Evolutionary conservation across 2,113 vertebrate genomes (phyloP), one percentile per base, ranked within the genome.

Genomic region (Dicerorhinus sumatrensis): DNA sequence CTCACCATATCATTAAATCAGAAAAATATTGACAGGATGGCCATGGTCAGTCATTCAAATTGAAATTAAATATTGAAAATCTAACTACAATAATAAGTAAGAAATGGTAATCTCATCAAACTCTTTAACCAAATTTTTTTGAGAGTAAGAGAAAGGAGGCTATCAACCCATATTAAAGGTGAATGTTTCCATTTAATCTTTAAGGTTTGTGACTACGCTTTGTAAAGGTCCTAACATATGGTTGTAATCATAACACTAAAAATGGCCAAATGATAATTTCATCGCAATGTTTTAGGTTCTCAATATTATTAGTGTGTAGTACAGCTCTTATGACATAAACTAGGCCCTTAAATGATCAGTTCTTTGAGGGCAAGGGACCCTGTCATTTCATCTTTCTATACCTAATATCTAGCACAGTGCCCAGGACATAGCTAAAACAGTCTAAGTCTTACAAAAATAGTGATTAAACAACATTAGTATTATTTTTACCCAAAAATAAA

Each of bases 401-500:
- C 31, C 11, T 60, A 96, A 27, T 51, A 92, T 54, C 23, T 83
- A 92, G n/a, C 17, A 82, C 3, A 90, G 36, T 76, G 18, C 13
- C 69, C 12, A n/a, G 33, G 21, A 89, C 4, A 62, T 0, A 96
- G 27, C 27, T 83, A 87, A 76, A 94, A 79, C 4, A 72, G 25
- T 33, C 33, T 62, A 8, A 94, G 11, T 80, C 46, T 31, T 89
- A 95, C 12, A 84, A 92, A 91, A 93, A 87, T 36, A 65, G 14
- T 42, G 89, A 76, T 89, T 76, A 85, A 91, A 48, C 51, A 89
- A 84, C 60, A 21, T 16, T 36, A 76, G 36, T 48, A 79, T 65
- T 54, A 77, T 81, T 73, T 96, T 6, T 70, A 84, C 42, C 77
- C 80, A 58, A 88, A 93, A 81, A 96, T 51, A 91, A 92, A 76